A percentile compares a stretch with the other conserved stretches of the same genome.
Evolutionary conservation across 2,797 vertebrate genomes (phyloP).

Genomic region (Enteromius viviparus): DNA sequence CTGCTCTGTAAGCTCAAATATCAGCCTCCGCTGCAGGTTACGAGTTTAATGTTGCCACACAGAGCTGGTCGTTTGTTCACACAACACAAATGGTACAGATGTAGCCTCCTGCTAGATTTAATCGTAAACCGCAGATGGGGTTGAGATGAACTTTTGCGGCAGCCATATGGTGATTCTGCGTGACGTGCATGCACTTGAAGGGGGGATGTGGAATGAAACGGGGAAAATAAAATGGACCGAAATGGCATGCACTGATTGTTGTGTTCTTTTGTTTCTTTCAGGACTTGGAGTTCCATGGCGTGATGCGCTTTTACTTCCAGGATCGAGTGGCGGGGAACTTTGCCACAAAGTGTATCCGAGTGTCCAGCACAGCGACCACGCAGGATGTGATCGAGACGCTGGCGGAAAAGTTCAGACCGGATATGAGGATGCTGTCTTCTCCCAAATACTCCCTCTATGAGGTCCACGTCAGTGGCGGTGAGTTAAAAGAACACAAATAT

Average conservation of each 20-base stretch:
- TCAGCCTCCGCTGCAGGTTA: conserved; percentile 33
- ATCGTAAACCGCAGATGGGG: conserved; percentile 3
- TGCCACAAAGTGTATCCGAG: conserved; percentile 96
- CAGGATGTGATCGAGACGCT: conserved; percentile 98
- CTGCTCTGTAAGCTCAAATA: conserved; percentile 20
- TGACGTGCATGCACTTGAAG: not conserved
- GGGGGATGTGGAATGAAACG: not conserved
- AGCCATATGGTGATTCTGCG: not conserved
- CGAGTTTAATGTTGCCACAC: conserved; percentile 21
- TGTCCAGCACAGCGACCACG: conserved; percentile 96
- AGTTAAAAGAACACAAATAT: conserved; percentile 38
- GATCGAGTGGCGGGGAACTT: conserved; percentile 98
- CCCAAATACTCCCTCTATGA: conserved; percentile 97
- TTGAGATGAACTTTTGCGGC: not conserved
- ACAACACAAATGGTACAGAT: conserved; percentile 9
- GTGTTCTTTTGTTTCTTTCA: conserved; percentile 64
- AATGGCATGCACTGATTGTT: not conserved
- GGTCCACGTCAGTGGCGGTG: conserved; percentile 97
- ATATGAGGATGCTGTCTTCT: conserved; percentile 98
- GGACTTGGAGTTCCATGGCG: conserved; percentile 98
- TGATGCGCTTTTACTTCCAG: conserved; percentile 99
- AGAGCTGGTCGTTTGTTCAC: not conserved
- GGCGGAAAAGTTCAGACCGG: conserved; percentile 96
- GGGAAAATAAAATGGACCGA: not conserved
- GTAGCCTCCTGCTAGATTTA: conserved; percentile 6